phyloP scores from a whole-genome alignment of 2,888 invertebrate genomes.

The Drosophila picticornis region DNA sequence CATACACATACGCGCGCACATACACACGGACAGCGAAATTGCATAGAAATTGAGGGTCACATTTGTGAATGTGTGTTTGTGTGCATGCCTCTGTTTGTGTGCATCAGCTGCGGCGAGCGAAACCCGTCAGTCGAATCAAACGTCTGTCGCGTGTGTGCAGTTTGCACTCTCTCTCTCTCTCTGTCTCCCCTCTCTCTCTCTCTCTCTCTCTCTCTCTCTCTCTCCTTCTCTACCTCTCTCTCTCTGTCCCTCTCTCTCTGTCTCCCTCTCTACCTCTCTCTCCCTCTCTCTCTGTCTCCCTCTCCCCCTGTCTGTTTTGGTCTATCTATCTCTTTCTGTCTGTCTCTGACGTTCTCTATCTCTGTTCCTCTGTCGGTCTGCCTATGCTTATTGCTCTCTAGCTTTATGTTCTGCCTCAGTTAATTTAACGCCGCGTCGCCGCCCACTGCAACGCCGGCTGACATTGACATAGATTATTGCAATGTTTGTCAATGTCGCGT shows the following conservation, averaged over 20 bases:
- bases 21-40: slow-evolving; percentile 55
- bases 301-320: slow-evolving; percentile 9
- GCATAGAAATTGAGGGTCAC: slow-evolving; percentile 68
- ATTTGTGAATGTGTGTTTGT: slow-evolving; percentile 4
- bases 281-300: slow-evolving; percentile 10
- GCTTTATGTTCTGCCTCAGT: slow-evolving; percentile 74
- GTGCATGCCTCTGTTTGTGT: slow-evolving; percentile 32
- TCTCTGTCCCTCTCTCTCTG: slow-evolving; percentile 22
- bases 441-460: slow-evolving; percentile 75
- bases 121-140: slow-evolving; percentile 29
- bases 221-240: slow-evolving; percentile 23
- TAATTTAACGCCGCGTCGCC: slow-evolving; percentile 66
- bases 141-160: slow-evolving; percentile 26
- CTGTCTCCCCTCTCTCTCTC: slow-evolving; percentile 12
- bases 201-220: slow-evolving; percentile 22
- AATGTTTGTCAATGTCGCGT: slow-evolving; percentile 52
- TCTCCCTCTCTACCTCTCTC: slow-evolving; percentile 23
- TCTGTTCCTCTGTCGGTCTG: slow-evolving; percentile 16
- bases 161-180: slow-evolving; percentile 22
- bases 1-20: slow-evolving; percentile 43
- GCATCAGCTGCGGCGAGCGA: slow-evolving; percentile 45
- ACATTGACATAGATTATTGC: slow-evolving; percentile 80
- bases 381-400: slow-evolving; percentile 32
- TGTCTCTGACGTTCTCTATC: slow-evolving; percentile 15
- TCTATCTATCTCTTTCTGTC: slow-evolving; percentile 13